Evolutionary conservation across 2,797 vertebrate species (phyloP).

Genomic region (Rhynchonycteris naso): DNA sequence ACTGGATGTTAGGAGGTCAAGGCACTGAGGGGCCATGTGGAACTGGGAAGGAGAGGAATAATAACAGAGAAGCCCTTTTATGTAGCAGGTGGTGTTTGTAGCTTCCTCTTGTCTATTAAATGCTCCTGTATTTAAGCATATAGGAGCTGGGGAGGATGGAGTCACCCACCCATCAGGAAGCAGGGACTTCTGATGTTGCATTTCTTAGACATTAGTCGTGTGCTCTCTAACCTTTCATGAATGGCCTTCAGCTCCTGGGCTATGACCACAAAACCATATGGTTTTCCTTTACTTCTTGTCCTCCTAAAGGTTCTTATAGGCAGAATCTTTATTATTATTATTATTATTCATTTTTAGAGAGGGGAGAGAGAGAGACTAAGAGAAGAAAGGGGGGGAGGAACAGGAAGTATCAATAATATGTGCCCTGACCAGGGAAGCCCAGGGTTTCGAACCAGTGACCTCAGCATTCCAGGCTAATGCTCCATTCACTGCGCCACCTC

Average conservation of each 20-base stretch:
- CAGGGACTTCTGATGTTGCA: background rate
- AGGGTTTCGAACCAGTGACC: too few species aligned
- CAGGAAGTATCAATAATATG: too few species aligned
- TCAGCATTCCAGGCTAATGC: too few species aligned
- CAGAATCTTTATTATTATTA: background rate
- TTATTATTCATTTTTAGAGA: too few species aligned
- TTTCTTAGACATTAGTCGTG: background rate
- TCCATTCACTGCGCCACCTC: too few species aligned
- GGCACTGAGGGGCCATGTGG: background rate
- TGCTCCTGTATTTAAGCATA: background rate
- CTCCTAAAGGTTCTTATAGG: background rate
- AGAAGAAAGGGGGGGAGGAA: too few species aligned
- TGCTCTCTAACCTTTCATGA: background rate
- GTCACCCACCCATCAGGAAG: background rate
- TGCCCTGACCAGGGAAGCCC: too few species aligned
- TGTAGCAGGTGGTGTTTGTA: background rate
- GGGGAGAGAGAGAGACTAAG: too few species aligned
- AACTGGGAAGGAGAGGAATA: background rate
- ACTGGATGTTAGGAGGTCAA: background rate
- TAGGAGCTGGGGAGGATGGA: background rate
- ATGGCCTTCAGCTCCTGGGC: background rate
- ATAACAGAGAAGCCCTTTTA: background rate
- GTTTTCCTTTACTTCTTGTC: background rate
- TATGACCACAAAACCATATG: background rate
- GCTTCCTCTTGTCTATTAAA: background rate